phyloP scores from a whole-genome alignment of 2,888 invertebrate genomes.

The Pyrrhia umbra region DNA sequence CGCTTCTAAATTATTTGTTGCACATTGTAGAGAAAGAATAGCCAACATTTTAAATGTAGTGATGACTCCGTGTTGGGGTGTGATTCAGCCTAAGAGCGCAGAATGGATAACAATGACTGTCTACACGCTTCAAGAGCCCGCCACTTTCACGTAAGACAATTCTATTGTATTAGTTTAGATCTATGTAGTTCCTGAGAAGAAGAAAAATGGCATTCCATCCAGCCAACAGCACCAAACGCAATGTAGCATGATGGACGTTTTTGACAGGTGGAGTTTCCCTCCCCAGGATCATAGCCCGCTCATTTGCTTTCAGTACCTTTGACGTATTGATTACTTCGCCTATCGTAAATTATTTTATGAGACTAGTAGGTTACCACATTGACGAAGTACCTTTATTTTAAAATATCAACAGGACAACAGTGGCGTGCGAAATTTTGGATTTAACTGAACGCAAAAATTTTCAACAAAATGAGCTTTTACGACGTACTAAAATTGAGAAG shows the following conservation, averaged over 20 bases:
- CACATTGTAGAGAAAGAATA: slow-evolving; percentile 81
- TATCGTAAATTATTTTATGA: too few relatives aligned
- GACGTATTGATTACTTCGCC: too few relatives aligned
- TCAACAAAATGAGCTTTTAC: slow-evolving; percentile 80
- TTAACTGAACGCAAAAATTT: slow-evolving; percentile 80
- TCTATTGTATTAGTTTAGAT: too few relatives aligned
- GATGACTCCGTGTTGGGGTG: slow-evolving; percentile 88
- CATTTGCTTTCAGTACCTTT: too few relatives aligned
- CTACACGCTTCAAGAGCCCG: slow-evolving; percentile 85
- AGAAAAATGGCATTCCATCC: too few relatives aligned
- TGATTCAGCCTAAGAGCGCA: slow-evolving; percentile 78
- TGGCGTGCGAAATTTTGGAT: slow-evolving; percentile 85
- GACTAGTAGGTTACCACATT: too few relatives aligned
- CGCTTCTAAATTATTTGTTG: background rate
- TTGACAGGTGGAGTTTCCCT: too few relatives aligned
- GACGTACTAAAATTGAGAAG: slow-evolving; percentile 80
- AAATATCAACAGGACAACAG: slow-evolving; percentile 73
- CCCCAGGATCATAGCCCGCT: too few relatives aligned
- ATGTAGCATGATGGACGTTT: too few relatives aligned
- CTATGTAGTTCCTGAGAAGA: too few relatives aligned
- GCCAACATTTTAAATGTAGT: slow-evolving; percentile 84
- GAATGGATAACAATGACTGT: slow-evolving; percentile 88
- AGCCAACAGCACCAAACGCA: too few relatives aligned
- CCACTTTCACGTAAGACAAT: slow-evolving; percentile 84
- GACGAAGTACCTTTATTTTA: slow-evolving; percentile 8